Evolutionary conservation across 2,888 invertebrate species (phyloP), one percentile per base, ranked within the genome.

Genomic region (Aporophyla lueneburgensis): DNA sequence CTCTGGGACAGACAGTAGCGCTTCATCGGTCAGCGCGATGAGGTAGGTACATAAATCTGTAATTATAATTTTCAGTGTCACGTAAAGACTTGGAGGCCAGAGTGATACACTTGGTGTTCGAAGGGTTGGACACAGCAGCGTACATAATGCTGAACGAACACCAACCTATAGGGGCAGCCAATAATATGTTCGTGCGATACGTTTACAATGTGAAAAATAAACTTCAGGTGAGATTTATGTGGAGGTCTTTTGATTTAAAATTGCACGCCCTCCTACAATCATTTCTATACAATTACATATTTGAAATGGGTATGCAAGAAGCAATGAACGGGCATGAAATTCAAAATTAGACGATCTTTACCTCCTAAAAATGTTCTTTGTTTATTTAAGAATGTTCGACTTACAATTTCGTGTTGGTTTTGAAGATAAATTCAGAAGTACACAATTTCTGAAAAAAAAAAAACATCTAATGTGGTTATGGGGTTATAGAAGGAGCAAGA

Each of bases 111-210:
- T 91, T 99, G 74, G 97, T 98, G 9, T 97, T 99, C 76, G 97
- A 99, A 88, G 99, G 99, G 2, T 93, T 99, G 65, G 99, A 99
- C 92, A 99, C 99, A 0, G 97, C 98, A 77, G 97, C 98, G 5
- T 97, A 95, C n/a, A 96, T 99, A 62, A 96, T 95, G 87, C 81
- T 99, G 19, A 99, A 99, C 93, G 97, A 97, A 21, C 88, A 96
- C 14, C 65, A 68, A 40, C 90, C 95, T 0, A 91, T 99, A 59
- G 98, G 98, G 1, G 91, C 92, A 51, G 97, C 98, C 0, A 96
- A 97, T 84, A 99, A 99, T 92, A 99, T 99, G 99, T 99, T 99
- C 93, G 96, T 98, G 10, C 97, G 97, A 91, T 98, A 99, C 90
- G 96, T 97, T 40, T 98, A 97, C 89, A 97, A 98, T 86, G 96